phyloP scores from a whole-genome alignment of 2,113 vertebrate species.

The Benitochromis conjunctus region DNA sequence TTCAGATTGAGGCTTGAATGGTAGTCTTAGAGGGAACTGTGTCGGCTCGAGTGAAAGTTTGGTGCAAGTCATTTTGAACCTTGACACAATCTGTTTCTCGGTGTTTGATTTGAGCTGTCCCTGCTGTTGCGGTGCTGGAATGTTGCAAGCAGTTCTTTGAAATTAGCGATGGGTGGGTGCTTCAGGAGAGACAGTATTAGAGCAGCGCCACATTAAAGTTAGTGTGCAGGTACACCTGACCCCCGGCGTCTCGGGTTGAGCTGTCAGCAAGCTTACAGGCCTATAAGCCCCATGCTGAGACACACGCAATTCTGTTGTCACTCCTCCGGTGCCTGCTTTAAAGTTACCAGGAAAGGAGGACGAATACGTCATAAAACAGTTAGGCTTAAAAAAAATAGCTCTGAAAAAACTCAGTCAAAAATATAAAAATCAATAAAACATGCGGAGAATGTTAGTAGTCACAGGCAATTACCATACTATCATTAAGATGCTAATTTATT shows the following conservation, averaged over 20 bases:
- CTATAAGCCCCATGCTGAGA: constrained; percentile 42
- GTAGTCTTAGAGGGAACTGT: not conserved
- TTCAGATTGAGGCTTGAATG: not conserved
- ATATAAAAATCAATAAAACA: not conserved
- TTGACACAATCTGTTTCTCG: not conserved
- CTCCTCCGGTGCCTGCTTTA: not conserved
- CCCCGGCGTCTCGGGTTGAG: constrained; percentile 24
- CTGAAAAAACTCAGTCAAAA: not conserved
- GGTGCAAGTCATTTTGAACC: not conserved
- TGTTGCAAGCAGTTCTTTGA: constrained; percentile 16
- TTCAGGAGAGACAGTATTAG: constrained; percentile 13
- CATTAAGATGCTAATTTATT: not conserved
- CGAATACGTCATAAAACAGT: not conserved
- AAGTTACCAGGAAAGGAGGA: not conserved
- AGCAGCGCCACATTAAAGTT: not conserved
- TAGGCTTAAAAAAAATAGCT: not conserved
- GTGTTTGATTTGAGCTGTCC: not conserved
- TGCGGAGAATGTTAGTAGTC: not conserved
- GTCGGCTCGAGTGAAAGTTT: not conserved
- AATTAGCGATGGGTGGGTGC: constrained; percentile 24
- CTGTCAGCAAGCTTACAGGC: constrained; percentile 50
- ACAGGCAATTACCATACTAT: not conserved
- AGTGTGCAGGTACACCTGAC: constrained; percentile 32
- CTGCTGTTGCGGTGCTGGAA: not conserved
- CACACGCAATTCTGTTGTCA: not conserved